Percentiles rank a stretch among this genome's conserved stretches.
These are phyloP conservation scores for Epizoanthus scotinus DNA, from an alignment of 92 coral and sea anemone species.

Conservation along the genomic window DNA sequence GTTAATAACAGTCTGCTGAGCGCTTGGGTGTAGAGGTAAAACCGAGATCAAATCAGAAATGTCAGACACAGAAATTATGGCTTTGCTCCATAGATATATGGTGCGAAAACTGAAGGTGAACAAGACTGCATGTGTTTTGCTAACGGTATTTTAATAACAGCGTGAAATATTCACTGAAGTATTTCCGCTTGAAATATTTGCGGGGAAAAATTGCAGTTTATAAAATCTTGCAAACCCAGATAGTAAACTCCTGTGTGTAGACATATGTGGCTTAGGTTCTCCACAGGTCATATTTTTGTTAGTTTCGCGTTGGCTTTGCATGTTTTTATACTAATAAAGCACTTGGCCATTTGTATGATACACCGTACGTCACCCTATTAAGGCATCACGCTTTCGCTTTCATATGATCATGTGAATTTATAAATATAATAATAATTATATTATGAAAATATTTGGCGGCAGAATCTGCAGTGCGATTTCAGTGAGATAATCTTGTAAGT, in stretches of 20 bases:
- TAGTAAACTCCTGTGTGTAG: too few relatives aligned
- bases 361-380: too few relatives aligned
- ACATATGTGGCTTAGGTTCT: too few relatives aligned
- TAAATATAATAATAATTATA: too few relatives aligned
- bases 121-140: constrained; percentile 1
- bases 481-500: background rate
- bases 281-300: too few relatives aligned
- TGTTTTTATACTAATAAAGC: too few relatives aligned
- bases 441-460: too few relatives aligned
- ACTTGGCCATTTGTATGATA: too few relatives aligned
- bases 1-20: background rate
- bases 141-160: constrained; percentile 21
- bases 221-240: background rate
- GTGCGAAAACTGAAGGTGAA: constrained; percentile 23
- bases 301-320: too few relatives aligned
- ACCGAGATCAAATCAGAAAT: background rate
- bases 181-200: background rate
- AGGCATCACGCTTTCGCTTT: too few relatives aligned
- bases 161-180: background rate
- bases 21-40: background rate
- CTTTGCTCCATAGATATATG: constrained; percentile 1
- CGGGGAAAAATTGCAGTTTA: background rate
- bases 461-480: background rate
- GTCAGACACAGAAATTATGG: constrained; percentile 10
- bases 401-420: too few relatives aligned